Percentiles rank a stretch among this genome's conserved stretches.
phyloP scores from a whole-genome alignment of 30 jellyfish, hydroid and myxozoan genomes.

The Turritopsis rubra region DNA sequence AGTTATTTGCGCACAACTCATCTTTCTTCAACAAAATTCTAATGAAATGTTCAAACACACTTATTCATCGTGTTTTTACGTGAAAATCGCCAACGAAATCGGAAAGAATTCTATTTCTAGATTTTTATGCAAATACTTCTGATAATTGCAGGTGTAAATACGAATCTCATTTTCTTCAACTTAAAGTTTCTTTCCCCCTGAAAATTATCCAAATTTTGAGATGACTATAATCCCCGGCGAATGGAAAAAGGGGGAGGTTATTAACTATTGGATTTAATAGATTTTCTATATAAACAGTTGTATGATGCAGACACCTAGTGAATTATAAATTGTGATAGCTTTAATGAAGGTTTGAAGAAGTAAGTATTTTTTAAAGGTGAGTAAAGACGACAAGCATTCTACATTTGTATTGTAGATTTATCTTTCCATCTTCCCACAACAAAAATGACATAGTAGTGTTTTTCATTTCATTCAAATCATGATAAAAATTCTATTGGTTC shows the following conservation, averaged over 20 bases:
- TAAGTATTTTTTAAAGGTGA: too few species aligned
- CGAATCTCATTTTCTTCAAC: not conserved
- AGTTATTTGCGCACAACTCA: not conserved
- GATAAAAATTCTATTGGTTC: too few species aligned
- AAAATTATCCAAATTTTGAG: not conserved
- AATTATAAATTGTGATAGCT: too few species aligned
- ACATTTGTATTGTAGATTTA: too few species aligned
- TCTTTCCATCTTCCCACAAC: too few species aligned
- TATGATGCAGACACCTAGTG: too few species aligned
- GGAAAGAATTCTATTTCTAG: not conserved
- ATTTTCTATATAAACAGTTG: too few species aligned
- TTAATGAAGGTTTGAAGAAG: too few species aligned
- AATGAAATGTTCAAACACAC: not conserved
- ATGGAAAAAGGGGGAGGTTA: not conserved
- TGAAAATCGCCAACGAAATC: not conserved
- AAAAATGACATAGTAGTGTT: too few species aligned
- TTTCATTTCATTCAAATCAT: too few species aligned
- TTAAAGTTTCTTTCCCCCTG: not conserved
- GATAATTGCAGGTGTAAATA: not conserved
- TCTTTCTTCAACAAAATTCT: not conserved
- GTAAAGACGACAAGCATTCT: too few species aligned
- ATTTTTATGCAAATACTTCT: not conserved
- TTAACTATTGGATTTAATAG: not conserved
- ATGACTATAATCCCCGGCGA: not conserved
- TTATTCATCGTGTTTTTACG: not conserved